Evolutionary conservation across 1,140 invertebrate species (phyloP).

Genomic region (Aleiodes sp.): DNA sequence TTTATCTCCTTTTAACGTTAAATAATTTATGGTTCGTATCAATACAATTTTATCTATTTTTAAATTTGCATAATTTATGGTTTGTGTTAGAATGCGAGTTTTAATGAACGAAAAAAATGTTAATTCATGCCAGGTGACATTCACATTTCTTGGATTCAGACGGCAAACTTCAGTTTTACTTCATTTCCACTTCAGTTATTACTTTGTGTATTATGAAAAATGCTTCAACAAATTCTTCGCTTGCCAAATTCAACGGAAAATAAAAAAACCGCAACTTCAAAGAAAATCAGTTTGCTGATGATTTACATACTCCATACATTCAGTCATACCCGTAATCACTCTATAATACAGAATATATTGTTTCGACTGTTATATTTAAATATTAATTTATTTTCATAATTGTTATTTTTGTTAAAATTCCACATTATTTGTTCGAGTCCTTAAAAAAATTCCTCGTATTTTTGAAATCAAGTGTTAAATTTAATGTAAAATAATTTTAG

Average conservation of each 20-base stretch:
- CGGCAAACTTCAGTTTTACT: not conserved
- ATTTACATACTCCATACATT: not conserved
- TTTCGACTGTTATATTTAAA: not conserved
- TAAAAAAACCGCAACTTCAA: no score
- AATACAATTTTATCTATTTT: not conserved
- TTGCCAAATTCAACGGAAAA: not conserved
- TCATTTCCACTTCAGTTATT: not conserved
- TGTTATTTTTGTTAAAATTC: not conserved
- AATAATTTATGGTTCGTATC: not conserved
- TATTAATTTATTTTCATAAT: not conserved
- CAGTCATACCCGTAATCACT: conserved; percentile 6
- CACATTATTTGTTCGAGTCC: not conserved
- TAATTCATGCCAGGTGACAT: conserved; percentile 20
- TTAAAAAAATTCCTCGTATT: not conserved
- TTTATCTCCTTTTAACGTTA: no score
- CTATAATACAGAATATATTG: conserved; percentile 14
- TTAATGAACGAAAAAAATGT: not conserved
- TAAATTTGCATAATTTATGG: not conserved
- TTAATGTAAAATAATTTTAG: conserved; percentile 18
- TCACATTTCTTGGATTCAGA: not conserved
- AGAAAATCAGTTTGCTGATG: not conserved
- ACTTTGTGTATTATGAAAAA: not conserved
- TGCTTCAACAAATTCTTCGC: not conserved
- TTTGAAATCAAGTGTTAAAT: conserved; percentile 13
- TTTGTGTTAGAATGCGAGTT: not conserved